Evolutionary conservation across 1,140 invertebrate genomes (phyloP), one percentile per base, ranked within the genome.

Genomic region (Diploscapter pachys): DNA sequence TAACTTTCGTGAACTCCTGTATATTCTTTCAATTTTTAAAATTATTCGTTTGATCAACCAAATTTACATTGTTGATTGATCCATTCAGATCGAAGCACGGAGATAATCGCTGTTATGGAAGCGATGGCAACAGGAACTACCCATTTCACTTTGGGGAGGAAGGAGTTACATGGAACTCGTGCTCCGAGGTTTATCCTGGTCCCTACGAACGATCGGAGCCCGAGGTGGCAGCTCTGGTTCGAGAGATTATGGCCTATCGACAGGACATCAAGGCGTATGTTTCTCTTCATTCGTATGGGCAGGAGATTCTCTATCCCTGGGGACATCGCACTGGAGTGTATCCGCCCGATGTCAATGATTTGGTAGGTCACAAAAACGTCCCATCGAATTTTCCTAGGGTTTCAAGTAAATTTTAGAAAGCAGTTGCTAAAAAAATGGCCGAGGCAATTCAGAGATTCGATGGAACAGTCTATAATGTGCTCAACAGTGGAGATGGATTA

Each of bases 71-170:
- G 0, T 31, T 31, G 31, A 31, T 31, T 31, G 31, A 31, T 31
- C 31, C 31, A 31, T 72, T 62, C 31, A 62, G 71, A 49, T 62
- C 71, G 11, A 9, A 50, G 49, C 31, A 8, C 11, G 49, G 8
- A 6, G n/a, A 69, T 5, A 5, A 11, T 50, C n/a, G 69, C 5
- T 88, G 87, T 76, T 67, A 72, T 61, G 87, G 87, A 50, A 85
- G 82, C 4, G 87, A 88, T 78, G 85, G 84, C 4, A 88, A 88
- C 76, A 79, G 87, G 78, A 88, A 88, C 79, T 88, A 86, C 81
- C 82, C 85, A 52, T 85, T 80, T 62, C 71, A 85, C 63, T 88
- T 85, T 86, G 85, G 80, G 67, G 81, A 59, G n/a, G 72, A 79
- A 13, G 81, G 81, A 57, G 74, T 75, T 11, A 78, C 31, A 31